Base-by-base conservation (phyloP, 2,797 vertebrate genomes). In the Gila robusta region DNA sequence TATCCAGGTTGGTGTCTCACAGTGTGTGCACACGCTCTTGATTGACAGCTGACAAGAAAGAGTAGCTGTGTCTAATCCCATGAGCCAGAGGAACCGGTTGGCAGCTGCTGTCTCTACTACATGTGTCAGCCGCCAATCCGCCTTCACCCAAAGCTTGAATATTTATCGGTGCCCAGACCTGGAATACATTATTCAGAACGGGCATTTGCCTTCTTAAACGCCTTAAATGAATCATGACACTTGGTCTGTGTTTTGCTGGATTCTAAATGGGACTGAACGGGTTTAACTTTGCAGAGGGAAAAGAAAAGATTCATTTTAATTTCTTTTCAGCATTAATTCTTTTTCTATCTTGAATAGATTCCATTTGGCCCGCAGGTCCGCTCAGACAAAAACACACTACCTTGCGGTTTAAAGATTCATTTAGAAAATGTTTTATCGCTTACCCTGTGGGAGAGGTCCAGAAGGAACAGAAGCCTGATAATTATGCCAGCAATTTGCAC, bases 161-260 rank as follows among this genome's bases (percentile, higher is more conserved):
- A 95, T 95, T 95, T 93, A 96, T 94, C 87, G 89, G 79, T n/a
- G 72, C 84, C 67, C 89, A 91, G 90, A 90, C 87, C 89, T 91
- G 81, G 89, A 93, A 95, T 95, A 90, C 91, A 95, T 96, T 95
- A 96, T 95, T 96, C 93, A 95, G 88, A 91, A 86, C 80, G 90
- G 91, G 91, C 91, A 89, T 93, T 95, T 94, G 92, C 90, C 89
- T 90, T 88, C 93, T 96, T 96, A 96, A 95, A 95, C 90, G 92
- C 90, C 90, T 93, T 94, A 93, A 95, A 95, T 95, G 94, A 96
- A 92, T 95, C 90, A 95, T 93, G 90, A 93, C 93, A 94, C 94
- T 91, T 94, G 92, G 92, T 93, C 92, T 93, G 92, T 91, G 91
- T 94, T 95, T 94, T 88, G 86, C 91, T 92, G 87, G 86, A 91